A percentile compares a stretch with the other conserved stretches of the same genome.
Evolutionary conservation across 2,888 invertebrate genomes (phyloP).

Genomic region (Amblyjoppa proteus): DNA sequence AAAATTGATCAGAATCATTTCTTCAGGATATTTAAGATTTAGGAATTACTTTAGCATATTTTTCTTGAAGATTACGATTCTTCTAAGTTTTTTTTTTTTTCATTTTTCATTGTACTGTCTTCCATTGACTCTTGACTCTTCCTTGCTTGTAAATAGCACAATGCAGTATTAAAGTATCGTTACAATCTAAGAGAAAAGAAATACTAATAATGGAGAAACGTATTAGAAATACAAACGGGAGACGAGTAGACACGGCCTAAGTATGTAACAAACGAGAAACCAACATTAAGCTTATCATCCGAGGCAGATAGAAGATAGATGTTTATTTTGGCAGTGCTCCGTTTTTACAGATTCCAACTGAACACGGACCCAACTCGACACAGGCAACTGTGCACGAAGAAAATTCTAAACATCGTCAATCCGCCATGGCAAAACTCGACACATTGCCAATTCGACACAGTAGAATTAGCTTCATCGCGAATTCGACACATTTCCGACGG

Average conservation of each 20-base stretch:
- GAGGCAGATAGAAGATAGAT: background rate
- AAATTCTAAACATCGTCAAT: too few relatives aligned
- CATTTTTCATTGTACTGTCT: background rate
- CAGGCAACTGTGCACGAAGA: too few relatives aligned
- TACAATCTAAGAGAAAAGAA: slow-evolving; percentile 32
- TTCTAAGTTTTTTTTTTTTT: background rate
- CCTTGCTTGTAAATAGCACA: background rate
- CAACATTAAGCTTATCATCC: background rate
- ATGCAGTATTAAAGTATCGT: background rate
- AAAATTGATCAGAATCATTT: too few relatives aligned
- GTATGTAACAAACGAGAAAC: slow-evolving; percentile 14
- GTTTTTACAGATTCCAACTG: too few relatives aligned
- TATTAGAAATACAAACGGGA: slow-evolving; percentile 64
- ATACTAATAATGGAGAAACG: background rate
- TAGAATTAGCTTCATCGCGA: too few relatives aligned
- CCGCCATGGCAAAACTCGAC: too few relatives aligned
- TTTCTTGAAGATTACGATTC: slow-evolving; percentile 2
- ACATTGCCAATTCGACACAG: too few relatives aligned
- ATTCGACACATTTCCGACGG: too few relatives aligned
- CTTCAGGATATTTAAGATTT: too few relatives aligned
- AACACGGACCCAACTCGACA: too few relatives aligned
- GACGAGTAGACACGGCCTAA: slow-evolving; percentile 81
- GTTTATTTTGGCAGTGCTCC: background rate
- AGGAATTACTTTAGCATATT: too few relatives aligned
- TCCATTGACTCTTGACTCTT: background rate